These are phyloP conservation scores for Caenorhabditis becei DNA, from an alignment of 2,888 invertebrate species.

Conservation along the genomic window DNA sequence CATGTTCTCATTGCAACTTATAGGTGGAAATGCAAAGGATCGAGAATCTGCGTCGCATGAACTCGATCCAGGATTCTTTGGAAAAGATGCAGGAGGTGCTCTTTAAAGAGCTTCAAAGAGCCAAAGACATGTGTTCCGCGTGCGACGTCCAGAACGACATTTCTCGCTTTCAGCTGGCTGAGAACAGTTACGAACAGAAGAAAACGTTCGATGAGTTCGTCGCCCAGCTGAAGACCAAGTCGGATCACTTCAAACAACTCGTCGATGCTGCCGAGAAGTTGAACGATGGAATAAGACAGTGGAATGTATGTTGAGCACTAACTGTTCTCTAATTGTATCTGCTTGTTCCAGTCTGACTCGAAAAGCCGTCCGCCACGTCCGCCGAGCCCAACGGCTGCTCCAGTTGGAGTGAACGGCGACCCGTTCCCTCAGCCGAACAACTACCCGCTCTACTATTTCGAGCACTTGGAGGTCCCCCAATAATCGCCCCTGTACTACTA, in stretches of 20 bases:
- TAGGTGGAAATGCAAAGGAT: conserved; percentile 24
- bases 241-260: conserved; percentile 15
- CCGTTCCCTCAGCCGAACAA: neutral
- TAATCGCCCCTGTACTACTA: neutral
- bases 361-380: neutral
- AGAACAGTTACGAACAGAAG: conserved; percentile 26
- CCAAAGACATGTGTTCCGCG: conserved; percentile 4
- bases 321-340: neutral
- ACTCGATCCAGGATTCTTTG: neutral
- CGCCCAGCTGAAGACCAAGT: conserved; percentile 2
- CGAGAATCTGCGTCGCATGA: conserved; percentile 23
- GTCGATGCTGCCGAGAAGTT: conserved; percentile 9
- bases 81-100: neutral
- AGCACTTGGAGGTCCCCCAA: no score
- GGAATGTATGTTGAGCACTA: neutral
- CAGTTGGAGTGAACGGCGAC: neutral
- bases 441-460: conserved; percentile 9
- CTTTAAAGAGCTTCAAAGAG: conserved; percentile 2
- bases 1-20: neutral
- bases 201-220: conserved; percentile 16
- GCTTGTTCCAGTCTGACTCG: neutral
- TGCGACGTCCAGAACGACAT: neutral
- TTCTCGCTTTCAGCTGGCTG: neutral
- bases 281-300: conserved; percentile 12
- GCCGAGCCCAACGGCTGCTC: neutral